Percentiles rank a stretch among this genome's conserved stretches.
phyloP scores from a whole-genome alignment of 2,888 invertebrate species.

The Tenthredo amoena region DNA sequence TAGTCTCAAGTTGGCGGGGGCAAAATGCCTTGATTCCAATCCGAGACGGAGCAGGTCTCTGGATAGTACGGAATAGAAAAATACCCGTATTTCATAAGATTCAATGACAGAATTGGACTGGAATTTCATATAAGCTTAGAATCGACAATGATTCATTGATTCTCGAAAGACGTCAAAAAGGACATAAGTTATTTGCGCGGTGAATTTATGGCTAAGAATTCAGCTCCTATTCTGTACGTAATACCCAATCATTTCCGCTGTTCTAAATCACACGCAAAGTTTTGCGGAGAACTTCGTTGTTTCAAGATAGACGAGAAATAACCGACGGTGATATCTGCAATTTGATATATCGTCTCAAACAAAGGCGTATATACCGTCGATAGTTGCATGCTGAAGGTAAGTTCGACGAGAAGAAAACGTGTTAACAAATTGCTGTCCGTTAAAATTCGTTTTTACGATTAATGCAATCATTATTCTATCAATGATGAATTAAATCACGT shows the following conservation, averaged over 20 bases:
- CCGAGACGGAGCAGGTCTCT: conserved; percentile 30
- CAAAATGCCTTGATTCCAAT: conserved; percentile 40
- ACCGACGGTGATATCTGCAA: conserved; percentile 27
- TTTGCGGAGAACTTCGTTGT: conserved; percentile 12
- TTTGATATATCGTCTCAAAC: conserved; percentile 36
- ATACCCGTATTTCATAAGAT: background rate
- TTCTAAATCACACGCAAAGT: conserved; percentile 45
- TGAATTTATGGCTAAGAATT: conserved; percentile 21
- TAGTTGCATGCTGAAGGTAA: background rate
- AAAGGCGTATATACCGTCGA: conserved; percentile 21
- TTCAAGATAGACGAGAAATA: conserved; percentile 35
- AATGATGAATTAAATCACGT: background rate
- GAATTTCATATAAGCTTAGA: conserved; percentile 1
- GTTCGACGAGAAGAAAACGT: background rate
- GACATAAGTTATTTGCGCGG: background rate
- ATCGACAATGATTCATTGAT: conserved; percentile 29
- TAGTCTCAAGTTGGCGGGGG: conserved; percentile 37
- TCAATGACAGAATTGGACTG: conserved; percentile 16
- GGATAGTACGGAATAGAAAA: conserved; percentile 26
- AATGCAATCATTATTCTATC: background rate
- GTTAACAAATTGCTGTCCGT: background rate
- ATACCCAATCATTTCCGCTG: conserved; percentile 46
- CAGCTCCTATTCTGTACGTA: conserved; percentile 21
- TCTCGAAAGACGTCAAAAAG: background rate
- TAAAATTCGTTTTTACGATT: background rate